A percentile compares a stretch with the other conserved stretches of the same genome.
phyloP scores from a whole-genome alignment of 2,797 vertebrate species.

The Steatocranus sp. region DNA sequence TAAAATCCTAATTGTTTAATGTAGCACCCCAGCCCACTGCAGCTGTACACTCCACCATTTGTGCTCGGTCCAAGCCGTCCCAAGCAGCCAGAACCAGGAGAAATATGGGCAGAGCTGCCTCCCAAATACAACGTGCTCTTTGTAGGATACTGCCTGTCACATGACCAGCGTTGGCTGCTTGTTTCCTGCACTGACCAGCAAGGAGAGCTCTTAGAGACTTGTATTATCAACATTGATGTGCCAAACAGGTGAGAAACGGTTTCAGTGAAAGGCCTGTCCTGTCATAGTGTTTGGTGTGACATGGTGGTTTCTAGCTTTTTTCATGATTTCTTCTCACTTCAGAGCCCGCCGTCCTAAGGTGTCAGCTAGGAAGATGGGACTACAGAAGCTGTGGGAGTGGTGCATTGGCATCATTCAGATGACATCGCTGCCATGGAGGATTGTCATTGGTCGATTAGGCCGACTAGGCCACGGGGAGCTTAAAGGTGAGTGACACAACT shows the following conservation, averaged over 20 bases:
- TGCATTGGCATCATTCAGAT: slow-evolving; percentile 94
- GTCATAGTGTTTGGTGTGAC: not conserved
- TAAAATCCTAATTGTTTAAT: slow-evolving; percentile 1
- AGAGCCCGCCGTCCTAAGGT: slow-evolving; percentile 90
- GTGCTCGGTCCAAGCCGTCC: slow-evolving; percentile 88
- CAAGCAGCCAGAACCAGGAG: slow-evolving; percentile 90
- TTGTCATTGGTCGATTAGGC: slow-evolving; percentile 94
- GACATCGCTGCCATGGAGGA: slow-evolving; percentile 96
- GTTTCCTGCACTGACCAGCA: slow-evolving; percentile 97
- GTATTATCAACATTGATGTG: slow-evolving; percentile 92
- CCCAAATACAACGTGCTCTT: slow-evolving; percentile 93
- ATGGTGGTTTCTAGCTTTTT: not conserved
- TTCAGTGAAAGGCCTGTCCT: not conserved
- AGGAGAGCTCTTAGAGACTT: slow-evolving; percentile 91
- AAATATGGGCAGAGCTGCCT: slow-evolving; percentile 86
- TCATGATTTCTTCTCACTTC: not conserved
- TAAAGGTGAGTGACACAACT: slow-evolving; percentile 78
- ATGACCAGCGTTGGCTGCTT: slow-evolving; percentile 97
- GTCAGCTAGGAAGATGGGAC: slow-evolving; percentile 90
- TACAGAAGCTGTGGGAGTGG: slow-evolving; percentile 98
- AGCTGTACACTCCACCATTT: slow-evolving; percentile 90
- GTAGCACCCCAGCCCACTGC: slow-evolving; percentile 87
- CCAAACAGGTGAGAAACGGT: slow-evolving; percentile 84
- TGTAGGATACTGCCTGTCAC: slow-evolving; percentile 94
- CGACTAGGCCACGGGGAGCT: slow-evolving; percentile 92